Evolutionary conservation across 2,888 invertebrate genomes (phyloP), one percentile per base, ranked within the genome.

Genomic region (Galerucella calmariensis): DNA sequence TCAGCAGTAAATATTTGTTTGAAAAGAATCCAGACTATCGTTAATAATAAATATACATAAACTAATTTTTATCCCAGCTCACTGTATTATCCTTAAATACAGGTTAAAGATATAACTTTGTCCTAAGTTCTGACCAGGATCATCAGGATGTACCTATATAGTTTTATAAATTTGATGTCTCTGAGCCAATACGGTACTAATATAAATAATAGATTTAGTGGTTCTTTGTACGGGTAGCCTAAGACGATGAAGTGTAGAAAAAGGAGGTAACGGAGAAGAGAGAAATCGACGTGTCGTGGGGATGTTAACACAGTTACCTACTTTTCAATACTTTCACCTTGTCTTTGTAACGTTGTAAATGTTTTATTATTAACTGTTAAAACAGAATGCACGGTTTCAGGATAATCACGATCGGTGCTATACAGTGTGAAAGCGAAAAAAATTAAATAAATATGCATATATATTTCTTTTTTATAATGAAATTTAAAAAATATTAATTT

Each of bases 261-360:
- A 76, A 81, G 80, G 83, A 71, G 75, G 78, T 75, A 62, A 41
- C 41, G 67, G 75, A n/a, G 41, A 56, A 66, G 62, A 71, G 75
- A 82, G 85, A 86, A 85, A 86, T 85, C 85, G 81, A 73, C 58
- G 70, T 77, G 78, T 84, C 80, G 74, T 61, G 84, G 83, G 82
- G 83, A 78, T 79, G 81, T 78, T 82, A 84, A 84, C 87, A 87
- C 83, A 87, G 82, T 87, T 87, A 87, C 87, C 87, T 86, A 87
- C 85, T 86, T 87, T 78, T 81, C 78, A 80, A 81, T 82, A 87
- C 87, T 87, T 87, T 87, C 87, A 87, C 87, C 86, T 84, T 59
- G 59, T 12, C 16, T 66, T 41, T 35, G 44, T 71, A 65, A 67
- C 16, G 56, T 53, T 53, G 35, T 27, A 35, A 67, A 67, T 46